These are phyloP conservation scores for Callipepla californica DNA, from an alignment of 2,113 vertebrate species.

Conservation along the genomic window DNA sequence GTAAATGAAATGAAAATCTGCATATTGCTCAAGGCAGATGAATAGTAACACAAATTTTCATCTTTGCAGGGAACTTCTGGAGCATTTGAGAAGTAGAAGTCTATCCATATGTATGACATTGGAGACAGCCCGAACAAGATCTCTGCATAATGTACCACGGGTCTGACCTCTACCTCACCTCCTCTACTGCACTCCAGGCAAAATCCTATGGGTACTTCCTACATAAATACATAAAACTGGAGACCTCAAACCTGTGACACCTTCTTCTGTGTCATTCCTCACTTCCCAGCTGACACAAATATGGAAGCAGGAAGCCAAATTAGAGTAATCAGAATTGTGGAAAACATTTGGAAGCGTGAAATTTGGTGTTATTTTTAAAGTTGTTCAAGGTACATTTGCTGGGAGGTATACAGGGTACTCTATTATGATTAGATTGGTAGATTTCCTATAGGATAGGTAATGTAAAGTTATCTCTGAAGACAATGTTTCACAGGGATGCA, in stretches of 20 bases:
- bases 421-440: background rate
- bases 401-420: background rate
- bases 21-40: background rate
- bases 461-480: background rate
- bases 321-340: background rate
- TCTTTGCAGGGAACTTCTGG: background rate
- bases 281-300: background rate
- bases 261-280: background rate
- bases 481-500: background rate
- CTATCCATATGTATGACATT: background rate
- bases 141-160: background rate
- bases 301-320: background rate
- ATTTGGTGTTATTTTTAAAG: background rate
- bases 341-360: background rate
- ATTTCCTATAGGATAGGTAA: background rate
- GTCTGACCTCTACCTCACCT: background rate
- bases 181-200: background rate
- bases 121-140: background rate
- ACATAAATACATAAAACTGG: background rate
- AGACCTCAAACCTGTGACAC: background rate
- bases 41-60: background rate
- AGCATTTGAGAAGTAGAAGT: background rate
- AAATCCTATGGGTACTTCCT: fast-evolving
- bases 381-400: background rate
- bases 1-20: background rate